phyloP scores from a whole-genome alignment of 2,113 vertebrate species.

The Colistium nudipinnis region DNA sequence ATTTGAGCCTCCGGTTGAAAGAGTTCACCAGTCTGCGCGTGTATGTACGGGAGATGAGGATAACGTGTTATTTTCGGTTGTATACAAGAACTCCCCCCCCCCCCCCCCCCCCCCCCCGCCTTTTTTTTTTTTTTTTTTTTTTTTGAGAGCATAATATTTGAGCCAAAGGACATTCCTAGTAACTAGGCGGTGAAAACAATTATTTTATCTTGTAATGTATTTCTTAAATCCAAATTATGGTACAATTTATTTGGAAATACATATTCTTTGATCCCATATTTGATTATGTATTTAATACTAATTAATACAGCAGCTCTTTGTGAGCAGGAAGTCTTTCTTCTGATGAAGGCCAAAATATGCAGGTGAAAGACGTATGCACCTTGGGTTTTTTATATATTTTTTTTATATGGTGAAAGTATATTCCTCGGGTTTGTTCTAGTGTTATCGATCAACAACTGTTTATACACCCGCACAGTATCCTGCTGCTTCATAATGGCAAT shows the following conservation, averaged over 20 bases:
- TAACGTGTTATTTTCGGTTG: not conserved
- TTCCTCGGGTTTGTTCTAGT: not conserved
- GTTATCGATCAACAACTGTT: not conserved
- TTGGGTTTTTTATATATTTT: not conserved
- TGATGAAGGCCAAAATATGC: not conserved
- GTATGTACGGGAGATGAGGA: not conserved
- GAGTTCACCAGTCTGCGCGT: not conserved
- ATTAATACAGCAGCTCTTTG: too few species aligned
- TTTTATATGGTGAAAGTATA: not conserved
- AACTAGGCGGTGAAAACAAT: too few species aligned
- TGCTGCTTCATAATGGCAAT: not conserved
- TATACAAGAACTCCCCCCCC: too few species aligned
- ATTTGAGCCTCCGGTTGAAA: slow-evolving; percentile 13
- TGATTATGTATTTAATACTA: not conserved
- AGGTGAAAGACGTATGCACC: too few species aligned
- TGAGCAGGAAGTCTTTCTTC: not conserved
- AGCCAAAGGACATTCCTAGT: too few species aligned
- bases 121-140: too few species aligned
- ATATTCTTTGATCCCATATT: not conserved
- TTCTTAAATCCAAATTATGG: too few species aligned
- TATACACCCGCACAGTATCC: not conserved
- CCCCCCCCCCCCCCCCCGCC: too few species aligned
- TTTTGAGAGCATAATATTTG: too few species aligned
- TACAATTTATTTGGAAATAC: too few species aligned
- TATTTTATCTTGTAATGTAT: too few species aligned